Evolutionary conservation across 2,888 invertebrate species (phyloP).

Genomic region (Campaea margaritaria): DNA sequence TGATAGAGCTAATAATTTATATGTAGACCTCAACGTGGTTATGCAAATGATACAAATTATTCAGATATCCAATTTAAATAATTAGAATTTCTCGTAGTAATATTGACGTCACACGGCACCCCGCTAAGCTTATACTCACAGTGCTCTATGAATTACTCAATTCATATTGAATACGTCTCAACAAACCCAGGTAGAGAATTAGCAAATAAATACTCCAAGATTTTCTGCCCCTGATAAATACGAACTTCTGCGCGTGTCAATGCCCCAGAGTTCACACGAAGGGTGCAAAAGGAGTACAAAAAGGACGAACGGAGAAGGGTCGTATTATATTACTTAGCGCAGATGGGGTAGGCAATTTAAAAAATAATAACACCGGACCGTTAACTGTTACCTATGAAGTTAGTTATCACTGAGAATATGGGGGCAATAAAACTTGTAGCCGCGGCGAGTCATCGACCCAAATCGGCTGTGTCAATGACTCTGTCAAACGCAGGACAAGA

Average conservation of each 20-base stretch:
- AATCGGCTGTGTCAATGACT: constrained; percentile 42
- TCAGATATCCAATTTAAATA: constrained; percentile 23
- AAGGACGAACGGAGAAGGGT: constrained; percentile 56
- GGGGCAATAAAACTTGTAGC: constrained; percentile 39
- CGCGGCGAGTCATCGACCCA: constrained; percentile 42
- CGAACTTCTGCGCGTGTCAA: constrained; percentile 57
- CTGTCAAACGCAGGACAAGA: constrained; percentile 37
- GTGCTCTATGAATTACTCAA: constrained; percentile 39
- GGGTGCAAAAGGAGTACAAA: constrained; percentile 58
- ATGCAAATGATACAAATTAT: constrained; percentile 31
- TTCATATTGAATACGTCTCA: constrained; percentile 36
- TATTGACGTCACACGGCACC: constrained; percentile 25
- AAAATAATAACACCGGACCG: constrained; percentile 44
- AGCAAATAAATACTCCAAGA: constrained; percentile 47
- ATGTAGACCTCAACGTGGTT: constrained; percentile 19
- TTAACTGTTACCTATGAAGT: constrained; percentile 43
- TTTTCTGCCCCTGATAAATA: constrained; percentile 52
- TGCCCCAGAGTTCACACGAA: constrained; percentile 61
- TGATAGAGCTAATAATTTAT: constrained; percentile 21
- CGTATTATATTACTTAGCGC: constrained; percentile 56
- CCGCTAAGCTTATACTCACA: constrained; percentile 29
- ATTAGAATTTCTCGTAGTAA: constrained; percentile 23
- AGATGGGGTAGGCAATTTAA: constrained; percentile 53
- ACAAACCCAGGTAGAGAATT: constrained; percentile 50
- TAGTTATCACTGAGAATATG: constrained; percentile 37